A percentile compares a stretch with the other conserved stretches of the same genome.
Evolutionary conservation across 35 echinoderm and acorn worm species (phyloP).

Genomic region (Acanthaster planci): DNA sequence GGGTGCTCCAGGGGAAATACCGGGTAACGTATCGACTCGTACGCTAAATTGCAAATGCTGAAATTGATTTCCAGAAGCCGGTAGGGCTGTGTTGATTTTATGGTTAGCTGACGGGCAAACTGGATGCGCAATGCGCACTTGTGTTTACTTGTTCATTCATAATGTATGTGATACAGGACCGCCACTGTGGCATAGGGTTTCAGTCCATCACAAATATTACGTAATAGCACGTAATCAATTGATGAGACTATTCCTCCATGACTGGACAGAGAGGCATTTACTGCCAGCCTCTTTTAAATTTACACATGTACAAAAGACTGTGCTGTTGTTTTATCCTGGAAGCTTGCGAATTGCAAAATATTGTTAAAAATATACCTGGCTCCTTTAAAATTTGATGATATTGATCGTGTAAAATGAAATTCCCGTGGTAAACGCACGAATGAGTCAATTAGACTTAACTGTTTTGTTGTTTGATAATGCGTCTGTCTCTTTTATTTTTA

Average conservation of each 20-base stretch:
- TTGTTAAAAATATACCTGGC: not conserved
- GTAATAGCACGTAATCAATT: not conserved
- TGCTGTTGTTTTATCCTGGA: not conserved
- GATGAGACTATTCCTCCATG: not conserved
- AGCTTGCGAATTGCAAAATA: not conserved
- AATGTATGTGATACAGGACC: not conserved
- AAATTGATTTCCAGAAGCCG: not conserved
- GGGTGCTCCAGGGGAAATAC: not conserved
- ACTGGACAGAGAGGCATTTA: not conserved
- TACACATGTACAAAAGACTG: not conserved
- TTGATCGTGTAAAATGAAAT: not conserved
- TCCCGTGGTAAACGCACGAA: not conserved
- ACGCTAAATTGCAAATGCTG: too few species aligned
- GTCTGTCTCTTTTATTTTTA: too few species aligned
- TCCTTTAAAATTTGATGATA: not conserved
- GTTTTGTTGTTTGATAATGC: too few species aligned
- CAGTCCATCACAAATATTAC: not conserved
- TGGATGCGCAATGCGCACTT: conserved; percentile 11
- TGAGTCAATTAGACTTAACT: too few species aligned
- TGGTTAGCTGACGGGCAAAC: not conserved
- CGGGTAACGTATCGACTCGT: too few species aligned
- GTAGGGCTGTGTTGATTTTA: not conserved
- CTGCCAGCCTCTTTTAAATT: not conserved
- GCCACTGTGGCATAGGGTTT: not conserved
- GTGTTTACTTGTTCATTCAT: not conserved